Evolutionary conservation across 1,140 invertebrate species (phyloP), one percentile per base, ranked within the genome.

Genomic region (Drosophila pruinosa): DNA sequence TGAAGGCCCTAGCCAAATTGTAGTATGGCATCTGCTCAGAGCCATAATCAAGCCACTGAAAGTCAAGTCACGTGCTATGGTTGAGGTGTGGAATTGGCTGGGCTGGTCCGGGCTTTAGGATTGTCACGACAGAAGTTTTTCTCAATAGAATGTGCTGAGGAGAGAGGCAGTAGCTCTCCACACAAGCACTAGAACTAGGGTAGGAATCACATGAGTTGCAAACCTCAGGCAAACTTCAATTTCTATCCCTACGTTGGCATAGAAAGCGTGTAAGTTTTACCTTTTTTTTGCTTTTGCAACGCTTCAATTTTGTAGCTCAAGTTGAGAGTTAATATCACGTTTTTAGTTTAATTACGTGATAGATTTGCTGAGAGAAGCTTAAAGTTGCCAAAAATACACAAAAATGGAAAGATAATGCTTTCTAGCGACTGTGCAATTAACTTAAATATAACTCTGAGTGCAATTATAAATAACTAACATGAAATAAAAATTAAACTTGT

Each of bases 321-420:
- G 67, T 61, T 72, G 79, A 41, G 65, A 83, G 79, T 83, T 83
- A 83, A 83, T 83, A 85, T 83, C 80, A 83, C 79, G 72, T 83
- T 67, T 78, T 73, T 70, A 70, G 80, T 73, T 83, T 79, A 79
- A 85, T 79, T 79, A 85, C 81, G 81, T 85, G 81, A 79, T 76
- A 63, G 81, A 76, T 85, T 72, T 68, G 56, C 41, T 31, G 52
- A 31, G 21, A 1, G 36, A n/a, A 38, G 48, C 52, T 78, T 72
- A 53, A 71, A 79, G 59, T 43, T 57, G 19, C 52, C 53, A 4
- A 48, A 56, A 47, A n/a, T n/a, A n/a, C n/a, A n/a, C n/a, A n/a
- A n/a, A n/a, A n/a, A n/a, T n/a, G n/a, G 4, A 7, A 26, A 24
- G 14, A 14, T 12, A 31, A 31, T 31, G 24, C 22, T 14, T 36